Conservation (phyloP, 2,113 vertebrate genomes). For the Megalops atlanticus region DNA sequence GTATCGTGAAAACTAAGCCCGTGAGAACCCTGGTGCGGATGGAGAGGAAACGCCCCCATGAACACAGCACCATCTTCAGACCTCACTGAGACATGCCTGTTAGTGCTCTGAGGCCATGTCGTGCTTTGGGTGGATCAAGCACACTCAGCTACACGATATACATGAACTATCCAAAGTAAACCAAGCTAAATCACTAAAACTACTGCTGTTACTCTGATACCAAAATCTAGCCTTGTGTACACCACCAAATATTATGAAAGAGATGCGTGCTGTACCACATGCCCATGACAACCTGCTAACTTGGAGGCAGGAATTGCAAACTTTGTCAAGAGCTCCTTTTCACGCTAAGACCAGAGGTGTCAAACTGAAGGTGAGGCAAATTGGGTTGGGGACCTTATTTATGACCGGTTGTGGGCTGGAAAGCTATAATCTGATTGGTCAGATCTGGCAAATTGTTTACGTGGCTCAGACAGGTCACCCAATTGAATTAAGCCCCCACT, state of each 20-base stretch:
- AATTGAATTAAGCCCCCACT: conserved; percentile 60
- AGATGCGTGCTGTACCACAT: not conserved
- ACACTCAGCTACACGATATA: not conserved
- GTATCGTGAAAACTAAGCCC: too few species aligned
- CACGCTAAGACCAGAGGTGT: not conserved
- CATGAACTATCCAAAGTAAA: not conserved
- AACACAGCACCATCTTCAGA: too few species aligned
- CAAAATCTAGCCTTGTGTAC: not conserved
- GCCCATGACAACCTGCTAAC: not conserved
- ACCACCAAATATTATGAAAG: not conserved
- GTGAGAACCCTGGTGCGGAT: too few species aligned
- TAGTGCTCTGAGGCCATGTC: too few species aligned
- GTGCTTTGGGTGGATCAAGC: too few species aligned
- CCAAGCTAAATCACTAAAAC: not conserved
- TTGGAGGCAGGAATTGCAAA: not conserved
- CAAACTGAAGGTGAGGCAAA: not conserved
- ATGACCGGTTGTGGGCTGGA: conserved; percentile 56
- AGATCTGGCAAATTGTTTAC: conserved; percentile 59
- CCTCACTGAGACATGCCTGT: too few species aligned
- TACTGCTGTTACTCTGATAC: not conserved
- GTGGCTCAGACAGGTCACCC: conserved; percentile 58
- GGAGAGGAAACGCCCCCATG: too few species aligned
- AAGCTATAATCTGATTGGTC: conserved; percentile 69
- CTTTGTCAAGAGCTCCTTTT: not conserved
- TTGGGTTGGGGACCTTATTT: conserved; percentile 46